Evolutionary conservation across 2,888 invertebrate species (phyloP).

Genomic region (Cephus rjabovi): DNA sequence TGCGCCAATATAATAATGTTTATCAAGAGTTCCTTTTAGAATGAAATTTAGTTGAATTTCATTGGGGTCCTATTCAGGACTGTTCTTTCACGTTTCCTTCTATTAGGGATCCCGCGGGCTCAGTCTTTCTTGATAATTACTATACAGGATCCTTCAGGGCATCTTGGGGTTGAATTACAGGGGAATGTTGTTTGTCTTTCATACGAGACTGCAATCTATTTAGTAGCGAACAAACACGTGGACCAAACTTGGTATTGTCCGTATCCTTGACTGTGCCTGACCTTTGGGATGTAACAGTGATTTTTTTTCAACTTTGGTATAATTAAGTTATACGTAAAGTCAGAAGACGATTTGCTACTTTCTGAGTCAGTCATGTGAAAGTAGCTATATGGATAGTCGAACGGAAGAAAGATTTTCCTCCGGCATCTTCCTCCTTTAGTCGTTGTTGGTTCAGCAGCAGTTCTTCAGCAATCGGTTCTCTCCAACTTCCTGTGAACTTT

Average conservation of each 20-base stretch:
- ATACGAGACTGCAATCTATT: not conserved
- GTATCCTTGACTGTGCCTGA: not conserved
- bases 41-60: not conserved
- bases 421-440: not conserved
- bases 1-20: not conserved
- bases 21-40: not conserved
- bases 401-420: not conserved
- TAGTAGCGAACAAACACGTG: not conserved
- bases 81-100: not conserved
- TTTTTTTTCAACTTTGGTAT: not conserved
- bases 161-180: no score
- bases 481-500: conserved; percentile 1
- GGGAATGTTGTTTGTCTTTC: not conserved
- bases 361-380: not conserved
- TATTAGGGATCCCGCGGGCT: not conserved
- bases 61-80: not conserved
- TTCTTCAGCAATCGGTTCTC: not conserved
- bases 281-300: not conserved
- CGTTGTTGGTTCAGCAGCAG: not conserved
- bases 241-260: not conserved
- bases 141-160: no score
- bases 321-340: not conserved
- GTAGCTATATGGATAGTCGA: not conserved
- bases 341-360: not conserved
- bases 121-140: no score